Base-by-base conservation (phyloP, 1,140 invertebrate genomes). In the Anastrepha obliqua region DNA sequence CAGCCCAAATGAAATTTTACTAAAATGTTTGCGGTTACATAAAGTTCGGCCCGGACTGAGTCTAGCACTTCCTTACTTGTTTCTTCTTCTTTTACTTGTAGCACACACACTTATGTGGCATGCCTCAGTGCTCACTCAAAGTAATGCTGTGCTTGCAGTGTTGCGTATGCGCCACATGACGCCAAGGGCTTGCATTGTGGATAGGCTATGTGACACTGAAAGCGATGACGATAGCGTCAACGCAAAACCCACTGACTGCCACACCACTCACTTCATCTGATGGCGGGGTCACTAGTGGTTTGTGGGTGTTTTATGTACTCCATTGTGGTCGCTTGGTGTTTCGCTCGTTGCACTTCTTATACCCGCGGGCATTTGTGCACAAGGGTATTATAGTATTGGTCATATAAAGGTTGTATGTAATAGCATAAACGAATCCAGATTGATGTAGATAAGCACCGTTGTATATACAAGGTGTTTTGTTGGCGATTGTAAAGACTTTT, bases 151-250 rank as follows among this genome's bases (percentile, higher is more conserved):
- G 13, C 67, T 47, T 47, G 42, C 42, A 8, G 11, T 15, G 13
- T 7, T 65, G 85, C 62, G 85, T 87, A 9, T 29, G 15, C 64
- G 20, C 86, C 86, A 87, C 64, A 58, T 87, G 86, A 87, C 86
- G 86, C 62, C 86, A 65, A 87, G 67, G 60, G 86, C 86, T 87
- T 86, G 74, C 74, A 81, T 0, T 55, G 47, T 13, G 1, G 74
- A 20, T 29, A 15, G 13, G 74, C n/a, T 29, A 29, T 29, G 29
- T 81, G 47, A 62, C 74, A 47, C 44, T 55, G 74, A 17, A 51
- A 78, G 74, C 5, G 3, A 0, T 55, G 44, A 39, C 17, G 29
- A 67, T 67, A 62, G 17, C 17, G 60, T 11, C 60, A 62, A 29
- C 17, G 67, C 74, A 81, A 17, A 55, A 20, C 7, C 47, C 47